Evolutionary conservation across 2,888 invertebrate genomes (phyloP).

Genomic region (Stenodema calcarata): DNA sequence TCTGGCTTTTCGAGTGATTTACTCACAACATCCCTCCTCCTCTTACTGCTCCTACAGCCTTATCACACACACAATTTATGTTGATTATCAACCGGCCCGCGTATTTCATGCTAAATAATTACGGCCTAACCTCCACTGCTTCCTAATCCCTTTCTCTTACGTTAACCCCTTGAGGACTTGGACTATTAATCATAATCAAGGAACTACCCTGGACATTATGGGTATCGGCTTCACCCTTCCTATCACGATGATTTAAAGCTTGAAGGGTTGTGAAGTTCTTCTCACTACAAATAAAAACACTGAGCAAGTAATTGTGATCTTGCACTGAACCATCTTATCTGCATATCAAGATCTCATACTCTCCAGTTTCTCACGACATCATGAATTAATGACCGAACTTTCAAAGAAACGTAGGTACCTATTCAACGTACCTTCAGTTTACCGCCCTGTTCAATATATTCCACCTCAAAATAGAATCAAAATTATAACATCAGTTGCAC

Average conservation of each 20-base stretch:
- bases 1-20: constrained; percentile 48
- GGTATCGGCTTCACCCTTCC: not conserved
- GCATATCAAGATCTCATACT: too few relatives aligned
- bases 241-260: constrained; percentile 9
- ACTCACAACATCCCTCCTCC: constrained; percentile 35
- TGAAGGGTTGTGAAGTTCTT: not conserved
- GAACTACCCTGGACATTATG: constrained; percentile 31
- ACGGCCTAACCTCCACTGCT: constrained; percentile 45
- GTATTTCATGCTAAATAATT: constrained; percentile 54
- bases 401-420: too few relatives aligned
- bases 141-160: not conserved
- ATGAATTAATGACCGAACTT: too few relatives aligned
- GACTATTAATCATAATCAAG: constrained; percentile 35
- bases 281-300: not conserved
- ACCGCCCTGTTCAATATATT: too few relatives aligned
- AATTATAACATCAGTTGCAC: too few relatives aligned
- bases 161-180: constrained; percentile 33
- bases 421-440: too few relatives aligned
- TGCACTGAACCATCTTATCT: too few relatives aligned
- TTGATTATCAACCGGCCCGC: constrained; percentile 52
- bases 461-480: too few relatives aligned
- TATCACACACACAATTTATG: constrained; percentile 54
- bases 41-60: not conserved
- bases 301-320: not conserved
- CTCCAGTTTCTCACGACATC: too few relatives aligned